Evolutionary conservation across 2,113 vertebrate genomes (phyloP).

Genomic region (Hyla sarda): DNA sequence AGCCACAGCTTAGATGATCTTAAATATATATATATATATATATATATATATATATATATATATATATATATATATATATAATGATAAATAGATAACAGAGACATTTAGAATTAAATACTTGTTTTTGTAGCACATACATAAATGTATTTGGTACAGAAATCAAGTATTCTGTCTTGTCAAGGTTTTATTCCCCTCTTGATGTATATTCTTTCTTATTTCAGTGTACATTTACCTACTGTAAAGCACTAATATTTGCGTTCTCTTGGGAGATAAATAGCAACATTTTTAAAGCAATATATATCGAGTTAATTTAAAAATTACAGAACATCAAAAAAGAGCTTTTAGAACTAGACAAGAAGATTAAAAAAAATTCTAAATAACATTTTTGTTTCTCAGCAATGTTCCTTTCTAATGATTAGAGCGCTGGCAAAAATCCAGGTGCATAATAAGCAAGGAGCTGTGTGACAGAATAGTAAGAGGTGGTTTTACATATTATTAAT

Average conservation of each 20-base stretch:
- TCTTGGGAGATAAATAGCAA: not conserved
- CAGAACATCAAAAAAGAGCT: not conserved
- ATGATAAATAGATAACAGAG: too few relatives aligned
- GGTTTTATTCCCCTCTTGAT: not conserved
- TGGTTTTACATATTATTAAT: slow-evolving; percentile 44
- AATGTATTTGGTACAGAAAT: not conserved
- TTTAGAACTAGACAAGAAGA: not conserved
- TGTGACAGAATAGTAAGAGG: slow-evolving; percentile 28
- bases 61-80: too few relatives aligned
- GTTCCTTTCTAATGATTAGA: slow-evolving; percentile 24
- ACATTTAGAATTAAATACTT: too few relatives aligned
- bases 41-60: too few relatives aligned
- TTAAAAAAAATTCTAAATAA: slow-evolving; percentile 8
- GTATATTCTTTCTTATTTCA: not conserved
- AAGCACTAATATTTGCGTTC: not conserved
- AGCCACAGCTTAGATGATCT: too few relatives aligned
- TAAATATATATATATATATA: too few relatives aligned
- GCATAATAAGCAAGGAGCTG: slow-evolving; percentile 26
- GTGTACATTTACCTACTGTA: not conserved
- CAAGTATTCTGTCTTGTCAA: not conserved
- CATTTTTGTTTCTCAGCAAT: slow-evolving; percentile 33
- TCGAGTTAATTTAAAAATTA: slow-evolving; percentile 1
- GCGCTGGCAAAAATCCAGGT: slow-evolving; percentile 10
- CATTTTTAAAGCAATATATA: not conserved
- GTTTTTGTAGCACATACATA: too few relatives aligned